phyloP scores from a whole-genome alignment of 1,140 invertebrate genomes.

The Aphidius gifuensis region DNA sequence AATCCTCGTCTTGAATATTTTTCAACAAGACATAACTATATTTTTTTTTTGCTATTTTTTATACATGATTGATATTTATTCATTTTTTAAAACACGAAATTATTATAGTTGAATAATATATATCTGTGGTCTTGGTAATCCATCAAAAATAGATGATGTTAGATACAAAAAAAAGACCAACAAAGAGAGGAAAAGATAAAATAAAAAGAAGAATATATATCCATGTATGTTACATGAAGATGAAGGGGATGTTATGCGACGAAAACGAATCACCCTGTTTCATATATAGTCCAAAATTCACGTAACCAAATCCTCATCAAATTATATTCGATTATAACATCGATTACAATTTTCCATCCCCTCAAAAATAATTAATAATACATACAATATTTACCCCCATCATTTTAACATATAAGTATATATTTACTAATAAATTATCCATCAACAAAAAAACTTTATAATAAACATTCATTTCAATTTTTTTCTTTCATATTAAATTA shows the following conservation, averaged over 20 bases:
- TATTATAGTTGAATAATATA: too few relatives aligned
- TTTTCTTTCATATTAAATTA: too few relatives aligned
- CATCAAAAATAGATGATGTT: neutral
- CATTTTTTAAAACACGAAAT: too few relatives aligned
- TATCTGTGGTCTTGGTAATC: neutral
- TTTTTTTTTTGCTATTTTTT: too few relatives aligned
- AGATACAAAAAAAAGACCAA: neutral
- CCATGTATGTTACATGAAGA: neutral
- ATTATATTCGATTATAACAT: conserved; percentile 31
- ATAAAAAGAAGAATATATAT: neutral
- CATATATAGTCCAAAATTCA: conserved; percentile 27
- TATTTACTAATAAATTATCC: neutral
- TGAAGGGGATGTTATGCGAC: neutral
- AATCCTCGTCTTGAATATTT: too few relatives aligned
- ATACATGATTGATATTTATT: too few relatives aligned
- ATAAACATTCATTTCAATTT: too few relatives aligned
- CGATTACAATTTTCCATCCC: conserved; percentile 10
- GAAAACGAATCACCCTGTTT: conserved; percentile 8
- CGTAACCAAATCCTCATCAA: conserved; percentile 30
- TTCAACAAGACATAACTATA: too few relatives aligned
- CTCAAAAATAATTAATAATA: conserved; percentile 23
- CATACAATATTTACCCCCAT: conserved; percentile 4
- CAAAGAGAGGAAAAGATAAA: neutral
- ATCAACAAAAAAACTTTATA: too few relatives aligned
- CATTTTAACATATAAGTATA: neutral